These are phyloP conservation scores for Diplodus puntazzo DNA, from an alignment of 2,797 vertebrate genomes.

Conservation along the genomic window DNA sequence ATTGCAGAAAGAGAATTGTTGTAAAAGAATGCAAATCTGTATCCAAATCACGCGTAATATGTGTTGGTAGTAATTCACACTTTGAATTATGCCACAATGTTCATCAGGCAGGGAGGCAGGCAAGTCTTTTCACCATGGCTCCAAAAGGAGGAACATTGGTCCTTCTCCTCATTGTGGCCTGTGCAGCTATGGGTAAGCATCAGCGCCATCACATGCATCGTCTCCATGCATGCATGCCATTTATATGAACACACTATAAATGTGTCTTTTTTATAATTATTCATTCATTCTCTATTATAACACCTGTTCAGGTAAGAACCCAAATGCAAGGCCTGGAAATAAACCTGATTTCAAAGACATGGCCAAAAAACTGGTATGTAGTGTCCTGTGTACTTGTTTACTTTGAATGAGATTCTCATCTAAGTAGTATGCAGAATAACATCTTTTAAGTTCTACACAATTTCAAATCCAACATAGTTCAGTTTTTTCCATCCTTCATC, in stretches of 20 bases:
- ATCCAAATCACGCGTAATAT: background rate
- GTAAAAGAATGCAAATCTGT: background rate
- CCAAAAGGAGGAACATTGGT: slow-evolving; percentile 46
- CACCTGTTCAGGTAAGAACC: slow-evolving; percentile 21
- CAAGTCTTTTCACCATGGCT: slow-evolving; percentile 61
- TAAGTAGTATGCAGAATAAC: background rate
- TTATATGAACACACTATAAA: background rate
- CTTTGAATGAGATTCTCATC: background rate
- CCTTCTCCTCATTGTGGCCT: slow-evolving; percentile 60
- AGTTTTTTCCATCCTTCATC: background rate
- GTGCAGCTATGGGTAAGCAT: slow-evolving; percentile 66
- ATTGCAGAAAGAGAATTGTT: background rate
- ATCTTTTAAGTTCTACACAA: background rate
- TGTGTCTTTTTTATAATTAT: slow-evolving; percentile 1
- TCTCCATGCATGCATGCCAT: background rate
- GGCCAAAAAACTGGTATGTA: slow-evolving; percentile 75
- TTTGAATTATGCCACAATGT: slow-evolving; percentile 15
- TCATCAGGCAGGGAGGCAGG: background rate
- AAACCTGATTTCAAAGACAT: slow-evolving; percentile 37
- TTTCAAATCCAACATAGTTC: background rate
- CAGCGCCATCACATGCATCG: background rate
- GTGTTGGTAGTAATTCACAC: background rate
- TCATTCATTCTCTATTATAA: background rate
- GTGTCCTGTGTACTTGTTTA: background rate
- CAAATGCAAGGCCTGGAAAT: background rate